These are phyloP conservation scores for Hydropsyche tenuis DNA, from an alignment of 1,140 invertebrate genomes.

Conservation along the genomic window DNA sequence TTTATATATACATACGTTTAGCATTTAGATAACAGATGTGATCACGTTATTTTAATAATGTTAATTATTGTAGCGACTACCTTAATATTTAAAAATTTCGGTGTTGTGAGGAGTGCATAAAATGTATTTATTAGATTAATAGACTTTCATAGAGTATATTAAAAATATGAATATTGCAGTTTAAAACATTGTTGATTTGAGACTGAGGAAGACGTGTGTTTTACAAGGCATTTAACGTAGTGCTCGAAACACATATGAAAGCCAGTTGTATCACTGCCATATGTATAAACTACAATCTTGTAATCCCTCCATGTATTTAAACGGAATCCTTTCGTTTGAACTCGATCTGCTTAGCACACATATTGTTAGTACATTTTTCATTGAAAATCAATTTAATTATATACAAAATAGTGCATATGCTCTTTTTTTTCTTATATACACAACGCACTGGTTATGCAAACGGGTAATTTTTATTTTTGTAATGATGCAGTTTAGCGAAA, in stretches of 20 bases:
- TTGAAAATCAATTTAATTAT: no score
- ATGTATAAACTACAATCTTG: conserved; percentile 29
- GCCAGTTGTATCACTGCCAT: conserved; percentile 47
- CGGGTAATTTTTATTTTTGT: no score
- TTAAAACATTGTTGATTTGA: conserved; percentile 45
- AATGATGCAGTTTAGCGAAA: not conserved
- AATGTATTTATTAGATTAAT: conserved; percentile 39
- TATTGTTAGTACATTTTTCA: no score
- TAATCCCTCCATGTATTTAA: conserved; percentile 26
- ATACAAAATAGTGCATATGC: no score
- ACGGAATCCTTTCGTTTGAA: not conserved
- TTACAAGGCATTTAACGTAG: not conserved
- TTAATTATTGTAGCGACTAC: not conserved
- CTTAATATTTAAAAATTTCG: conserved; percentile 24
- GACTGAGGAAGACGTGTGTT: conserved; percentile 45
- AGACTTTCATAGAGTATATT: conserved; percentile 42
- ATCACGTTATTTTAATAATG: conserved; percentile 25
- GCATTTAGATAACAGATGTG: not conserved
- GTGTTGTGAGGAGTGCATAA: conserved; percentile 43
- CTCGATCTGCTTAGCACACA: no score
- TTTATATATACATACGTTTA: no score
- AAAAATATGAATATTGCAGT: conserved; percentile 21
- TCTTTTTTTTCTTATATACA: no score
- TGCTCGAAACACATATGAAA: conserved; percentile 18
- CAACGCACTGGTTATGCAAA: not conserved